Conservation (phyloP, 92 coral and sea anemone species). For the Paragorgia papillata region DNA sequence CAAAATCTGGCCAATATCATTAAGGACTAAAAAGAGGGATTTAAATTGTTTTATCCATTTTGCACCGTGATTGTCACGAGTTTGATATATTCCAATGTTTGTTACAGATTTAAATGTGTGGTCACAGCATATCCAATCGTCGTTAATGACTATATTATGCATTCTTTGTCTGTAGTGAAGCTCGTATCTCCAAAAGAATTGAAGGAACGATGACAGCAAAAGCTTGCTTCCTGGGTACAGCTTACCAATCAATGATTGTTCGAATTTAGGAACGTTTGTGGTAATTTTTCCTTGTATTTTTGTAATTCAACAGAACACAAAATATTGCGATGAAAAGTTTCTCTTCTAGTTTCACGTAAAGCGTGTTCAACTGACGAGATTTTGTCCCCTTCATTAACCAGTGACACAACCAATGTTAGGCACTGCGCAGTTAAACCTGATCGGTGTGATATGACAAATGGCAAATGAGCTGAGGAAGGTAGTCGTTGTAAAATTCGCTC, state of each 20-base stretch:
- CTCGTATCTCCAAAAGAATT: conserved; percentile 54
- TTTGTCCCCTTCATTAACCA: conserved; percentile 49
- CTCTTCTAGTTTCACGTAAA: conserved; percentile 34
- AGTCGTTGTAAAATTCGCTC: conserved; percentile 11
- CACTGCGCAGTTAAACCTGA: conserved; percentile 58
- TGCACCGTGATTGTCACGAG: conserved; percentile 30
- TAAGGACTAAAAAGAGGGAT: conserved; percentile 49
- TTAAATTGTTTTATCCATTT: conserved; percentile 58
- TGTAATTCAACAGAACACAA: neutral
- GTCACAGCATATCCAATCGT: conserved; percentile 60
- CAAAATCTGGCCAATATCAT: conserved; percentile 59
- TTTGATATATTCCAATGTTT: conserved; percentile 51
- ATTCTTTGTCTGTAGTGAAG: conserved; percentile 35
- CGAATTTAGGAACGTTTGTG: conserved; percentile 30
- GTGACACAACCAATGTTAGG: conserved; percentile 35
- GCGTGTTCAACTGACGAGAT: conserved; percentile 45
- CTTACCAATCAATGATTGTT: conserved; percentile 25
- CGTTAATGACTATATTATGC: conserved; percentile 39
- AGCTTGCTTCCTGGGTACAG: conserved; percentile 52
- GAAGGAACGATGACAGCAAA: conserved; percentile 46
- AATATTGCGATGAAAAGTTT: conserved; percentile 1
- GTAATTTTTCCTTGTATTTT: neutral
- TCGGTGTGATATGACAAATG: conserved; percentile 47
- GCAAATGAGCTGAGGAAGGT: conserved; percentile 17
- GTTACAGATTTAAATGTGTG: conserved; percentile 58